phyloP scores from a whole-genome alignment of 1,140 invertebrate genomes.

The Drosophila mojavensis region DNA sequence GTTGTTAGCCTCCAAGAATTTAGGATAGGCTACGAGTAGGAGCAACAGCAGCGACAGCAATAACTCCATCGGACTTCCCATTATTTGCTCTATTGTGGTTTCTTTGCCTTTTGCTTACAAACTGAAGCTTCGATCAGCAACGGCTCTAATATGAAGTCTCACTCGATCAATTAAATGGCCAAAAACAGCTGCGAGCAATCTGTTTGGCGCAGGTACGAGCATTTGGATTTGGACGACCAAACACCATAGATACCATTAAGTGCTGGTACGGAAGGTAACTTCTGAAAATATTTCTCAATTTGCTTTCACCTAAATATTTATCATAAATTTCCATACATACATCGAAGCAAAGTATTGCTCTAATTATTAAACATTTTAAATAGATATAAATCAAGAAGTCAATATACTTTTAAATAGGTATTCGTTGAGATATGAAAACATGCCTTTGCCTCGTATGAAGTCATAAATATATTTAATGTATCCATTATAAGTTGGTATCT shows the following conservation, averaged over 20 bases:
- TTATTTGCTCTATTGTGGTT: not conserved
- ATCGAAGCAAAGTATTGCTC: too few species aligned
- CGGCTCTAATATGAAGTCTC: slow-evolving; percentile 13
- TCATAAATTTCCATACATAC: too few species aligned
- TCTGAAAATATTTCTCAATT: too few species aligned
- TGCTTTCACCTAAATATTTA: too few species aligned
- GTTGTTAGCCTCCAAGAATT: slow-evolving; percentile 5
- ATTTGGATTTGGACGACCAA: not conserved
- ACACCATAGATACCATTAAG: not conserved
- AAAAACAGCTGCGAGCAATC: slow-evolving; percentile 33
- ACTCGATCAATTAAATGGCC: not conserved
- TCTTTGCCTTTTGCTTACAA: not conserved
- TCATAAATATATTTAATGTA: too few species aligned
- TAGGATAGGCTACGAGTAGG: not conserved
- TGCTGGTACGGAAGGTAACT: not conserved
- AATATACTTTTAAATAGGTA: too few species aligned
- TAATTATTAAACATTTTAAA: too few species aligned
- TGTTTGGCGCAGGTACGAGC: slow-evolving; percentile 10
- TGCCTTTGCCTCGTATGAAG: too few species aligned
- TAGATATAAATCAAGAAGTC: too few species aligned
- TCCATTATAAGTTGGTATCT: too few species aligned
- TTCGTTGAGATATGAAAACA: too few species aligned
- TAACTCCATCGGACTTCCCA: slow-evolving; percentile 3
- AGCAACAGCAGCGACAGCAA: slow-evolving; percentile 3
- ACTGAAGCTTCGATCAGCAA: slow-evolving; percentile 14